Conservation (phyloP, 92 coral and sea anemone species). For the Actinernus sp. region DNA sequence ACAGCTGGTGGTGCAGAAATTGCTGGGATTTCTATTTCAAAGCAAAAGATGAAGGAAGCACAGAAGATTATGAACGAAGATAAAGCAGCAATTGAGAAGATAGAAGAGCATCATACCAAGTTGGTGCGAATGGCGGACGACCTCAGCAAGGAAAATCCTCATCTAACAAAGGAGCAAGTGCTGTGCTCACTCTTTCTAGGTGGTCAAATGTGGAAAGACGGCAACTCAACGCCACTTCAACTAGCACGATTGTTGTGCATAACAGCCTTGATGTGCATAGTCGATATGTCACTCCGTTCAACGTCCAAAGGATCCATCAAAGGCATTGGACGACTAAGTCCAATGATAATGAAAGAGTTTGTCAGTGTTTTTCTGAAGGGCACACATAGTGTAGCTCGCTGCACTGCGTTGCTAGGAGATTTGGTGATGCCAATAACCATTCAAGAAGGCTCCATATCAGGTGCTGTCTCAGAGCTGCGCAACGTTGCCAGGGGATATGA, state of each 20-base stretch:
- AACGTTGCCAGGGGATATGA: neutral
- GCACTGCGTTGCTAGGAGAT: neutral
- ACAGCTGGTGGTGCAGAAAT: slow-evolving; percentile 5
- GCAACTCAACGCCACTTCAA: neutral
- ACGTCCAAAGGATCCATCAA: neutral
- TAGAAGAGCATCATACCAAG: neutral
- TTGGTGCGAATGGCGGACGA: neutral
- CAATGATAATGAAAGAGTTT: neutral
- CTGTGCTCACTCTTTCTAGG: neutral
- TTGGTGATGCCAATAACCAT: neutral
- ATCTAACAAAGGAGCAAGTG: slow-evolving; percentile 1
- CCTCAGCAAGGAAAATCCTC: neutral
- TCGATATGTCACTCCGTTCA: neutral
- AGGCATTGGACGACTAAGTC: neutral
- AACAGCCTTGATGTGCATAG: neutral
- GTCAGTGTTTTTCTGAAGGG: neutral
- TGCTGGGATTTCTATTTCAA: neutral
- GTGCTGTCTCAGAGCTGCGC: neutral
- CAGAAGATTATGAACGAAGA: neutral
- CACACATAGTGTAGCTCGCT: neutral
- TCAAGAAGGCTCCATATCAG: slow-evolving; percentile 1
- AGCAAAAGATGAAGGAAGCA: neutral
- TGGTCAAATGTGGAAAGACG: neutral
- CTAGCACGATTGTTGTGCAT: neutral
- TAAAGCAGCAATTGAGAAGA: neutral